Conservation (phyloP, 2,113 vertebrate genomes). For the Menidia beryllina region DNA sequence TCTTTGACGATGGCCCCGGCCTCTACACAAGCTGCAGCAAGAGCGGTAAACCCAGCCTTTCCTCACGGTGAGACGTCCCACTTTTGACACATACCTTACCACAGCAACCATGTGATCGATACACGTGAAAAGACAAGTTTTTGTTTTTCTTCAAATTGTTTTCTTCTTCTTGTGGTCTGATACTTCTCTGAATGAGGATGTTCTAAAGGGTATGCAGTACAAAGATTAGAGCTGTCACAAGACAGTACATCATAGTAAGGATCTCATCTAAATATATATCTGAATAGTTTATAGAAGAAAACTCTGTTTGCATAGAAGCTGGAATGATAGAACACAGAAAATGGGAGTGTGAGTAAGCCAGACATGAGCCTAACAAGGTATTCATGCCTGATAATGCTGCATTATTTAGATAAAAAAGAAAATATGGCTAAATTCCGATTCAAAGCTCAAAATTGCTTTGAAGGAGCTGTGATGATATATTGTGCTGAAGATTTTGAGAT, state of each 20-base stretch:
- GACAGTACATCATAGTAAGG: too few relatives aligned
- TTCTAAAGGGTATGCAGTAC: background rate
- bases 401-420: background rate
- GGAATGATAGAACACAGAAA: slow-evolving; percentile 21
- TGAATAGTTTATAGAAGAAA: too few relatives aligned
- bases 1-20: slow-evolving; percentile 97
- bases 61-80: slow-evolving; percentile 88
- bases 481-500: background rate
- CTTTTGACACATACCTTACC: background rate
- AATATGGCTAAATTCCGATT: background rate
- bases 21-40: slow-evolving; percentile 98
- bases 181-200: background rate
- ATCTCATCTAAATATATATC: too few relatives aligned
- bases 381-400: background rate
- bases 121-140: slow-evolving; percentile 2
- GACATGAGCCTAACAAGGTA: background rate
- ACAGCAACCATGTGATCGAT: slow-evolving; percentile 8
- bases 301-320: too few relatives aligned
- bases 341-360: background rate
- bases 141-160: background rate
- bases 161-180: background rate
- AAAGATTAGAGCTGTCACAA: background rate
- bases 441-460: background rate
- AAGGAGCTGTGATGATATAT: background rate
- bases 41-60: slow-evolving; percentile 98